Evolutionary conservation across 2,888 invertebrate genomes (phyloP), one percentile per base, ranked within the genome.

Genomic region (Scotopteryx bipunctaria): DNA sequence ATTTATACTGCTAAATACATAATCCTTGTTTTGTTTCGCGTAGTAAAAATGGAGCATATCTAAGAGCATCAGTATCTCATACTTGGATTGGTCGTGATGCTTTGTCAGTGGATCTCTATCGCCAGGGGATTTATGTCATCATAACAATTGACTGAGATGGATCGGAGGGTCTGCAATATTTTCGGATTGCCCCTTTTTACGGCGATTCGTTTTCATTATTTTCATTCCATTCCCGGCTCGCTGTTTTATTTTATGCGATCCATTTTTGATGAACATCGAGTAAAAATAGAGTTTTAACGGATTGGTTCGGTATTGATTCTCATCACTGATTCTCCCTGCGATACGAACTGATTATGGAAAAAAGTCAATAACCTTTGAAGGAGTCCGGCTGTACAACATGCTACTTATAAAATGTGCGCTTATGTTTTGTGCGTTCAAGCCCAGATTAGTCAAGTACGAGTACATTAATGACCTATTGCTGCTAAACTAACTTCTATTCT

Each of bases 71-170:
- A 29, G 13, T 8, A 15, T 14, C 2, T 37, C 21, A 36, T 43
- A 49, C 27, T 37, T 27, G 37, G 37, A 52, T 27, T 46, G 37
- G 52, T 6, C 25, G 36, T 23, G 23, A 31, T 35, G 43, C 43
- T 44, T 35, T 38, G 44, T 32, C 54, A 54, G 54, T 48, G 35
- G 37, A 48, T 54, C 16, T 40, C 59, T 42, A 38, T n/a, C n/a
- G n/a, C n/a, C n/a, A 27, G 44, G 59, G 59, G 59, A 52, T 63
- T 63, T 53, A 59, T 54, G 61, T 59, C 59, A 58, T 59, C 59
- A 59, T 57, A 61, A 64, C 64, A 60, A 61, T 64, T 56, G 64
- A 64, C 61, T 57, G 52, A 61, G 61, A 61, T 61, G 54, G 58
- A 64, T 58, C 57, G 61, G 55, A 60, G 57, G 60, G 55, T 44